Conservation (phyloP, 2,888 invertebrate genomes). For the Macrophya alboannulata region DNA sequence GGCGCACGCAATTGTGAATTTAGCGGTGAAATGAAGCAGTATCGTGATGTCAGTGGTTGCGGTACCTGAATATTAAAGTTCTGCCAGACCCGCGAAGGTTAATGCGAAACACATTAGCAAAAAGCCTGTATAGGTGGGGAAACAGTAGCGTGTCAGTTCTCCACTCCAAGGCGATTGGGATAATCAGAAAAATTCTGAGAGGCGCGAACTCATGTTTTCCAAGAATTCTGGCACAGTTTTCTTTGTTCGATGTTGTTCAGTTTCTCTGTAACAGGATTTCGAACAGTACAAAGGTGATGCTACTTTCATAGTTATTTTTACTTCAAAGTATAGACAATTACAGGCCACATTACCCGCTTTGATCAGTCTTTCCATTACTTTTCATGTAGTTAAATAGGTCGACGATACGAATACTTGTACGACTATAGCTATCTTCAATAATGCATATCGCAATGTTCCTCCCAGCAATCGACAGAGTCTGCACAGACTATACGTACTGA, state of each 20-base stretch:
- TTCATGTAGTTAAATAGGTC: not conserved
- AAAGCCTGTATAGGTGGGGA: not conserved
- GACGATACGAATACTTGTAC: not conserved
- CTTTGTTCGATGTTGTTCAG: not conserved
- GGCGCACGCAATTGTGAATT: conserved; percentile 49
- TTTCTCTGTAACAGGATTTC: not conserved
- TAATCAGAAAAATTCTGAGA: conserved; percentile 15
- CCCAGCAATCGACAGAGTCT: conserved; percentile 1
- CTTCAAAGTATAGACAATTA: not conserved
- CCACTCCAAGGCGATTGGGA: not conserved
- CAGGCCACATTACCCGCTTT: not conserved
- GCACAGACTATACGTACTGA: conserved; percentile 7
- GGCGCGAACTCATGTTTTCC: not conserved
- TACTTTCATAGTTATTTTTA: not conserved
- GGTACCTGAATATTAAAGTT: not conserved
- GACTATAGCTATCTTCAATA: not conserved
- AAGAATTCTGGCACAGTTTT: not conserved
- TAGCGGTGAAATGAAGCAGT: conserved; percentile 33
- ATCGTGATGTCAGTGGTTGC: conserved; percentile 31
- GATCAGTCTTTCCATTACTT: not conserved
- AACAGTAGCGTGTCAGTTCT: conserved; percentile 25
- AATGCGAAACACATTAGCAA: conserved; percentile 46
- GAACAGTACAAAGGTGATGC: not conserved
- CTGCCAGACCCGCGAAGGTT: conserved; percentile 25
- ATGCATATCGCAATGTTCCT: conserved; percentile 18